Evolutionary conservation across 2,113 vertebrate genomes (phyloP).

Genomic region (Vulpes ferrilata): DNA sequence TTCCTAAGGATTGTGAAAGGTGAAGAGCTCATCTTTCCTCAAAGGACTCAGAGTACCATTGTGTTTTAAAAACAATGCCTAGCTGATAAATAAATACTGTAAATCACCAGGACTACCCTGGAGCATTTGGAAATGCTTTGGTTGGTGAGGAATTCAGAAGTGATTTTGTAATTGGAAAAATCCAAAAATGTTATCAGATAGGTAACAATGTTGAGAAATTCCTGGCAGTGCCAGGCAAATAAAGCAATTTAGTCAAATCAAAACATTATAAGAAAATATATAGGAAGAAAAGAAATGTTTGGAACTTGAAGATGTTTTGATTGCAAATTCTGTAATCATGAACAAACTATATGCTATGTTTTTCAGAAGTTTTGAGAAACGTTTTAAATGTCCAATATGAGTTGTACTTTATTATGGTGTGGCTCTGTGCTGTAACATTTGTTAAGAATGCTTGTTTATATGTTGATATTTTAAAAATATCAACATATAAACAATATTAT

Average conservation of each 20-base stretch:
- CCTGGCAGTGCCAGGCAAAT: neutral
- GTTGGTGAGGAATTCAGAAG: neutral
- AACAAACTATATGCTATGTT: neutral
- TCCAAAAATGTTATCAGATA: neutral
- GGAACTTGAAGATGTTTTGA: neutral
- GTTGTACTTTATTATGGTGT: neutral
- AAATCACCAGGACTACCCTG: neutral
- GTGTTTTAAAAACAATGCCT: neutral
- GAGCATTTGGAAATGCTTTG: neutral
- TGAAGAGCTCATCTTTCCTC: neutral
- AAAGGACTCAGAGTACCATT: neutral
- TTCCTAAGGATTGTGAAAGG: neutral
- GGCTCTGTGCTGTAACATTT: neutral
- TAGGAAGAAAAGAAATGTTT: neutral
- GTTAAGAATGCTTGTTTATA: neutral
- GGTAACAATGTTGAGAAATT: neutral
- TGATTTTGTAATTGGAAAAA: neutral
- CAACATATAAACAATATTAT: too few relatives aligned
- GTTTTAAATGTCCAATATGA: neutral
- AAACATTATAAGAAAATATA: constrained; percentile 4
- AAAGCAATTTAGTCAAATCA: neutral
- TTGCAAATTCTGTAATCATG: neutral
- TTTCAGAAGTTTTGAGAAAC: neutral
- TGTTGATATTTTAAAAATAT: neutral
- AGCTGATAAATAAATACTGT: neutral